Conservation (phyloP, 2,113 vertebrate species). For the Phylloscopus whistleri region DNA sequence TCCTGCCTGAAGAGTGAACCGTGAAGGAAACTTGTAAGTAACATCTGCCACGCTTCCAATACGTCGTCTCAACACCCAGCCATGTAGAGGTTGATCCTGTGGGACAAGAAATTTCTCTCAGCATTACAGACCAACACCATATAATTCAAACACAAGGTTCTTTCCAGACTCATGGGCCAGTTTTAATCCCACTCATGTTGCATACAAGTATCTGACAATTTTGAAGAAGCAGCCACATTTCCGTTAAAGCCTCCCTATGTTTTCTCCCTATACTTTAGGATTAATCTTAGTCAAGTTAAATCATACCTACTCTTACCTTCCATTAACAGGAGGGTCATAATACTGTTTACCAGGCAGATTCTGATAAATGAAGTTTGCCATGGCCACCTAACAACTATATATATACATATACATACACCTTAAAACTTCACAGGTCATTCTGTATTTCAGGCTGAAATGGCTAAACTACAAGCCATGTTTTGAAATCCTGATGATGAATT, state of each 20-base stretch:
- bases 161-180: not conserved
- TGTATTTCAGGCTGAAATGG: not conserved
- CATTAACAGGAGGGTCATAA: not conserved
- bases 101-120: not conserved
- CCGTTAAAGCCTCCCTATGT: not conserved
- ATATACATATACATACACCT: no score
- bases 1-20: constrained; percentile 72
- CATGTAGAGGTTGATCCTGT: constrained; percentile 79
- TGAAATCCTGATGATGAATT: not conserved
- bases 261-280: not conserved
- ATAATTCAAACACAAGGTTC: not conserved
- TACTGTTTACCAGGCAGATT: not conserved
- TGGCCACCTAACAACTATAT: not conserved
- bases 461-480: not conserved
- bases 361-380: not conserved
- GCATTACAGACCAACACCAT: not conserved
- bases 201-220: not conserved
- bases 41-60: constrained; percentile 61
- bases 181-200: not conserved
- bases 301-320: not conserved
- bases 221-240: not conserved
- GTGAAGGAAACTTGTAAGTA: constrained; percentile 76
- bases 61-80: constrained; percentile 75
- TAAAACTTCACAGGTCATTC: not conserved
- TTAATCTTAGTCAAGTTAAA: not conserved